A percentile compares a stretch with the other conserved stretches of the same genome.
Evolutionary conservation across 2,888 invertebrate species (phyloP).

Genomic region (Himalopsyche anomala): DNA sequence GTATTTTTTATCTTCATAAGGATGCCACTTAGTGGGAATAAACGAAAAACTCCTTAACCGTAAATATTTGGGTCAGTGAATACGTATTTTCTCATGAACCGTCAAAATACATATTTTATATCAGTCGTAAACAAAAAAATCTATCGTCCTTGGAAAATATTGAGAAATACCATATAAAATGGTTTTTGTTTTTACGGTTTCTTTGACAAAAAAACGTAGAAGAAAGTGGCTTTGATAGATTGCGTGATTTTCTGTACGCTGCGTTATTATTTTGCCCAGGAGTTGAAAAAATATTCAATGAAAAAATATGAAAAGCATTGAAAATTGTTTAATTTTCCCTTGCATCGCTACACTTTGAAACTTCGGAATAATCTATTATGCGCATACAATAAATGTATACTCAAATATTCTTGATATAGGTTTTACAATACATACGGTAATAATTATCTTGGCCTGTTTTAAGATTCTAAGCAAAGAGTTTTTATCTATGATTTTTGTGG

Average conservation of each 20-base stretch:
- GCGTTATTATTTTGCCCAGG: no score
- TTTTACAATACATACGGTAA: no score
- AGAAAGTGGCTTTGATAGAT: neutral
- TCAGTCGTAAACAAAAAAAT: constrained; percentile 28
- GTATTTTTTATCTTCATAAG: constrained; percentile 1
- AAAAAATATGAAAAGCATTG: no score
- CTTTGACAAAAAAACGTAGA: neutral
- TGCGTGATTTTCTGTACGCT: neutral
- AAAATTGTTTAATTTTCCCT: no score
- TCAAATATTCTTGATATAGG: no score
- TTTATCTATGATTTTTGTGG: no score
- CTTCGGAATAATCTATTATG: no score
- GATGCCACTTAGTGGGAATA: neutral
- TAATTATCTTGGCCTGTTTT: no score
- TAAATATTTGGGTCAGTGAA: constrained; percentile 25
- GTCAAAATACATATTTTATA: constrained; percentile 20
- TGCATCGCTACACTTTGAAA: no score
- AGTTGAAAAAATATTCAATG: no score
- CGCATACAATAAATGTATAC: no score
- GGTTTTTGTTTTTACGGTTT: constrained; percentile 6
- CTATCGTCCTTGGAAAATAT: constrained; percentile 28
- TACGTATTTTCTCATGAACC: constrained; percentile 4
- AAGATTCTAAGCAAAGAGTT: no score
- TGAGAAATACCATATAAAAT: constrained; percentile 6
- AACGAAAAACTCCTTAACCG: constrained; percentile 25